Conservation (phyloP, 2,797 vertebrate species). For the Gallinago nigripennis region DNA sequence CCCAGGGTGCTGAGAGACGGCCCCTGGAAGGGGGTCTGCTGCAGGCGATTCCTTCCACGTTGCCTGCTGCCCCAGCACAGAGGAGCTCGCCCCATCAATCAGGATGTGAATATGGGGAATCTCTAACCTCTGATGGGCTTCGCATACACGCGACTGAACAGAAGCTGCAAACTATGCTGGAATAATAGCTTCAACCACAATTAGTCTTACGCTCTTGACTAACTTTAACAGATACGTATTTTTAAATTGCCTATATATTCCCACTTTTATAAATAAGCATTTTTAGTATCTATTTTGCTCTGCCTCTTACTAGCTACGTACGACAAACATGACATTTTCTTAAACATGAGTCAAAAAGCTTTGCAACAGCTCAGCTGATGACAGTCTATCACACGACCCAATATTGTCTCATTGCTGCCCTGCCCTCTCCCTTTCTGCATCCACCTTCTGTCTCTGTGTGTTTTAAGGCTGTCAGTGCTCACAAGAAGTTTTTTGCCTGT, state of each 20-base stretch:
- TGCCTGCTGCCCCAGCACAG: fast-evolving
- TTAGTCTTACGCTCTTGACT: neutral
- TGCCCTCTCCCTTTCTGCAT: neutral
- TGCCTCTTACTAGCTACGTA: neutral
- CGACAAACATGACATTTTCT: neutral
- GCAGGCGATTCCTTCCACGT: neutral
- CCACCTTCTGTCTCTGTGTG: neutral
- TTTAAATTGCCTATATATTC: neutral
- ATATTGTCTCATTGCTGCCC: neutral
- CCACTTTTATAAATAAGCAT: neutral
- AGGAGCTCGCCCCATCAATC: neutral
- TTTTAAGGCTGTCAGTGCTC: neutral
- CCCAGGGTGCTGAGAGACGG: neutral
- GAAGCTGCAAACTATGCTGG: neutral
- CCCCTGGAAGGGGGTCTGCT: neutral
- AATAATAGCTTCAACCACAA: neutral
- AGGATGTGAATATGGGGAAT: neutral
- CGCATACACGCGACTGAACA: fast-evolving
- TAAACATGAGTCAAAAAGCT: neutral
- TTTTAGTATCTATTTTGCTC: neutral
- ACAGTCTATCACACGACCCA: fast-evolving
- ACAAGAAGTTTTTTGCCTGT: neutral
- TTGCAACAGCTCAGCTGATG: neutral
- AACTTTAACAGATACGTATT: neutral
- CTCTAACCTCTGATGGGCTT: neutral